Evolutionary conservation across 2,797 vertebrate genomes (phyloP).

Genomic region (Apogon hyalosoma): DNA sequence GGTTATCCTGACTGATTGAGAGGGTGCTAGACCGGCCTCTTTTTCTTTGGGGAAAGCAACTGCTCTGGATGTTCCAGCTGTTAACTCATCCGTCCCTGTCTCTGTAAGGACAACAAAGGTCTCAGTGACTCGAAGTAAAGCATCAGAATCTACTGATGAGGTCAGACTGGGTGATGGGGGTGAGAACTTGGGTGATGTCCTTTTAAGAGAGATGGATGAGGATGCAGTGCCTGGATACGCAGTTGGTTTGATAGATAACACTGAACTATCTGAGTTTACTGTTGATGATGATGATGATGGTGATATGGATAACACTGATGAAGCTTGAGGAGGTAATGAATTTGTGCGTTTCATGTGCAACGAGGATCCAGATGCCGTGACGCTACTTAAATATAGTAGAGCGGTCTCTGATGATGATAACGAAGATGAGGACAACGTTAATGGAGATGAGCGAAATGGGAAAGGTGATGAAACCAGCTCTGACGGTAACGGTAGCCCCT

Average conservation of each 20-base stretch:
- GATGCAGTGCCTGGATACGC: conserved; percentile 7
- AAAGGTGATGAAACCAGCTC: conserved; percentile 8
- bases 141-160: conserved; percentile 24
- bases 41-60: conserved; percentile 79
- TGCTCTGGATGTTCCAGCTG: conserved; percentile 82
- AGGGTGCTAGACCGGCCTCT: conserved; percentile 80
- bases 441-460: conserved; percentile 18
- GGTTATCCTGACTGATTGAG: conserved; percentile 80
- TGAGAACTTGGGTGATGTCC: conserved; percentile 55
- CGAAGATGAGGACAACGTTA: neutral
- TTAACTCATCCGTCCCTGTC: conserved; percentile 80
- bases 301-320: neutral
- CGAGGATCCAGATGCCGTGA: conserved; percentile 17
- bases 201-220: conserved; percentile 36
- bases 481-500: conserved; percentile 5
- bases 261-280: neutral
- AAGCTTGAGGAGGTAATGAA: conserved; percentile 8
- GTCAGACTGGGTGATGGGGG: conserved; percentile 30
- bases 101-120: conserved; percentile 89
- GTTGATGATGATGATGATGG: conserved; percentile 3
- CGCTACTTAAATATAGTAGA: neutral
- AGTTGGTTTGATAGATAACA: conserved; percentile 17
- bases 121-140: conserved; percentile 71
- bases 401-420: conserved; percentile 10
- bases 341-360: conserved; percentile 13